These are phyloP conservation scores for Oophaga sylvatica DNA, from an alignment of 2,797 vertebrate species.

Conservation along the genomic window DNA sequence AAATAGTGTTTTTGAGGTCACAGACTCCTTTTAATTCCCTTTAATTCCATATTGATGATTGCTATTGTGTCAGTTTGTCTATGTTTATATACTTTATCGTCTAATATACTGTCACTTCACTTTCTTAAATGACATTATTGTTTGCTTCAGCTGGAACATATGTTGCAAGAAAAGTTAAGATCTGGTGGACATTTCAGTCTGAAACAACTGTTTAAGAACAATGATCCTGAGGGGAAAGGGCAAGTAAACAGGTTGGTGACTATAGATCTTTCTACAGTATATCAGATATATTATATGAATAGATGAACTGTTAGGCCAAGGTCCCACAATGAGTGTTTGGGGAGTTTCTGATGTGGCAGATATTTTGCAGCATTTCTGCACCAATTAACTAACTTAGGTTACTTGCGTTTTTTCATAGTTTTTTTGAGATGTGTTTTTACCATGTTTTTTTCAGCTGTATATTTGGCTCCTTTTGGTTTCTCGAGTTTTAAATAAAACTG, in stretches of 20 bases:
- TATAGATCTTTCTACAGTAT: neutral
- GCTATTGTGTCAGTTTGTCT: neutral
- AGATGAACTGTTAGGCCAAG: neutral
- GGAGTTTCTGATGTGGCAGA: too few species aligned
- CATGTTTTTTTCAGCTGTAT: too few species aligned
- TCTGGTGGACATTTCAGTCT: conserved; percentile 62
- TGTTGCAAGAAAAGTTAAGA: conserved; percentile 62
- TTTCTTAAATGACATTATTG: conserved; percentile 1
- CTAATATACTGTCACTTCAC: neutral
- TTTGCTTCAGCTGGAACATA: conserved; percentile 61
- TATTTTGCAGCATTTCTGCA: too few species aligned
- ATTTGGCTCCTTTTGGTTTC: too few species aligned
- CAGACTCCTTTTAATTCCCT: too few species aligned
- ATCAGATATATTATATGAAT: neutral
- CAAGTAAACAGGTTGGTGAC: conserved; percentile 62
- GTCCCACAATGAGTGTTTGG: too few species aligned
- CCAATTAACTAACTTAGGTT: too few species aligned
- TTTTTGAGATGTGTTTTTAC: too few species aligned
- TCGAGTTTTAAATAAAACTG: too few species aligned
- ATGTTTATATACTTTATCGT: neutral
- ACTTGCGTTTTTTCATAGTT: too few species aligned
- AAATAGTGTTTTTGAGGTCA: too few species aligned
- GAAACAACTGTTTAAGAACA: conserved; percentile 65
- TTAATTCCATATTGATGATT: neutral
- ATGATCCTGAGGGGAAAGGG: conserved; percentile 64